phyloP scores from a whole-genome alignment of 2,797 vertebrate genomes.

The Podarcis siculus region DNA sequence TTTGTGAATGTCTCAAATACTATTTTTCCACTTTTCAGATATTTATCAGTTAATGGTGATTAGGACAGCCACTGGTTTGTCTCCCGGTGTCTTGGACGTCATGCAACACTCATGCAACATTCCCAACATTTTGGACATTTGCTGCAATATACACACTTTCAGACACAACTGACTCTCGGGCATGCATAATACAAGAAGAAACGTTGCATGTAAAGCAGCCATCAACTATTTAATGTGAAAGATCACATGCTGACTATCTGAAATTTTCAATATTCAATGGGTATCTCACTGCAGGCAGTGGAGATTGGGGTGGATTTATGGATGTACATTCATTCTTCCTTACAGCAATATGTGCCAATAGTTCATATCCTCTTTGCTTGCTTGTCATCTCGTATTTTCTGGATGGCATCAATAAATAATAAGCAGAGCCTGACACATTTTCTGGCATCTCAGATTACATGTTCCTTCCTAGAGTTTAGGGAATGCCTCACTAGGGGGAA shows the following conservation, averaged over 20 bases:
- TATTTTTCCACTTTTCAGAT: neutral
- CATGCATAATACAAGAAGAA: neutral
- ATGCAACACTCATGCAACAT: neutral
- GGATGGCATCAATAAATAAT: conserved; percentile 59
- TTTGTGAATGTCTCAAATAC: neutral
- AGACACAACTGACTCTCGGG: neutral
- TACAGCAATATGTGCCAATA: conserved; percentile 26
- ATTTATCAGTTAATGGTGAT: neutral
- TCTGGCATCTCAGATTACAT: conserved; percentile 47
- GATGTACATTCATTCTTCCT: conserved; percentile 23
- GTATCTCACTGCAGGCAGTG: neutral
- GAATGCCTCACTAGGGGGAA: conserved; percentile 53
- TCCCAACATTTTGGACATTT: neutral
- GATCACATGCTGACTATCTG: neutral
- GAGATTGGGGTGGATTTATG: neutral
- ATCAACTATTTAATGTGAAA: neutral
- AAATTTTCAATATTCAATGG: conserved; percentile 1
- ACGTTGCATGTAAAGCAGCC: neutral
- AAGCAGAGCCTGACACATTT: conserved; percentile 51
- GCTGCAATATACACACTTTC: neutral
- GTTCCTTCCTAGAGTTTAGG: conserved; percentile 64
- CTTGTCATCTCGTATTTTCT: conserved; percentile 56
- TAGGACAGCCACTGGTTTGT: neutral
- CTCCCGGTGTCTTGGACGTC: neutral
- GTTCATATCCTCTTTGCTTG: conserved; percentile 50